Conservation (phyloP, 1,140 invertebrate species). For the Caenorhabditis briggsae region DNA sequence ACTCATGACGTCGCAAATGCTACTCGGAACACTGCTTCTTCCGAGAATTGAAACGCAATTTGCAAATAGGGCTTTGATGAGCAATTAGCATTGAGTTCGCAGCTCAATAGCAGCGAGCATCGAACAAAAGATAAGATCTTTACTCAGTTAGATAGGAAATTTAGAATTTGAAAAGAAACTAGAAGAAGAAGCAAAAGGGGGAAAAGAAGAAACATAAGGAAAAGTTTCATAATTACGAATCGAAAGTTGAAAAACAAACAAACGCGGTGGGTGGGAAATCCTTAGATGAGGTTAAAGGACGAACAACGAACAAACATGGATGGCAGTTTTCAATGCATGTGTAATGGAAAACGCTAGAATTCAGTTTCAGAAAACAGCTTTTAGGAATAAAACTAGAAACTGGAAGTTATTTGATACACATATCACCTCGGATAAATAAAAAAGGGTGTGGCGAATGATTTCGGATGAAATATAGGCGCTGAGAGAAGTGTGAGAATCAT, state of each 20-base stretch:
- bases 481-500: neutral
- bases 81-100: slow-evolving; percentile 40
- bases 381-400: too few species aligned
- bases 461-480: neutral
- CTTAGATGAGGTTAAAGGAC: slow-evolving; percentile 32
- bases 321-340: slow-evolving; percentile 33
- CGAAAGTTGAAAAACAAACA: slow-evolving; percentile 35
- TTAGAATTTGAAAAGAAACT: too few species aligned
- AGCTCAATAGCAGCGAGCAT: slow-evolving; percentile 14
- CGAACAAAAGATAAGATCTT: slow-evolving; percentile 39
- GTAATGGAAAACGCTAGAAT: neutral
- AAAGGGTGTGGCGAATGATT: slow-evolving; percentile 38
- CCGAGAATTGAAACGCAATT: slow-evolving; percentile 2
- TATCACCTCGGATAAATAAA: slow-evolving; percentile 7
- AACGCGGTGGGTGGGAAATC: neutral
- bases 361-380: neutral
- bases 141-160: neutral
- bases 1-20: neutral
- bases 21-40: slow-evolving; percentile 1
- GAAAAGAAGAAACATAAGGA: neutral
- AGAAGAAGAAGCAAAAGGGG: neutral
- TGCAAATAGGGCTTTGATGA: slow-evolving; percentile 36
- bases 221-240: slow-evolving; percentile 41
- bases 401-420: slow-evolving; percentile 15
- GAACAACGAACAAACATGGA: slow-evolving; percentile 25